Evolutionary conservation across 2,797 vertebrate species (phyloP).

Genomic region (Hylomyscus alleni): DNA sequence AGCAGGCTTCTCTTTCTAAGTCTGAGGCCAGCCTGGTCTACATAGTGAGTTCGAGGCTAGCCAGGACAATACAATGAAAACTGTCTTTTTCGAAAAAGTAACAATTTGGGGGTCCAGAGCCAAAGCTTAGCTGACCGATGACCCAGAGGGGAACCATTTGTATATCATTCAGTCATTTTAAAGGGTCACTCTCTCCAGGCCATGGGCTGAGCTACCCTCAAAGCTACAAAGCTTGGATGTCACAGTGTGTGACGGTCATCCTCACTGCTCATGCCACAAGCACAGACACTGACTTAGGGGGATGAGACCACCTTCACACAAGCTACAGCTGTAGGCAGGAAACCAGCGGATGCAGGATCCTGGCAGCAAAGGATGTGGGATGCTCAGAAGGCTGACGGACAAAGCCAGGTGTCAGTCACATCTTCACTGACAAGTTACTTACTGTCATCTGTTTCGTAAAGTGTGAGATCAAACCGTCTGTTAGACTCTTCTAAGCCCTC

Average conservation of each 20-base stretch:
- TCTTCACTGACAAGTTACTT: not conserved
- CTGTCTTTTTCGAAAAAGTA: not conserved
- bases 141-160: not conserved
- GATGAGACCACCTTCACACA: not conserved
- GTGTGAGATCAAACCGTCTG: constrained; percentile 21
- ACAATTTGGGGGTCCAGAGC: not conserved
- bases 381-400: not conserved
- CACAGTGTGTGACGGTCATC: not conserved
- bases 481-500: constrained; percentile 4
- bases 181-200: not conserved
- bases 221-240: not conserved
- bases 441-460: constrained; percentile 7
- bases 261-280: not conserved
- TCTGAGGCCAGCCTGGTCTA: not conserved
- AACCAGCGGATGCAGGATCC: not conserved
- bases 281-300: not conserved
- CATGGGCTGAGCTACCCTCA: not conserved
- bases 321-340: not conserved
- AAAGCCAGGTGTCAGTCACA: not conserved
- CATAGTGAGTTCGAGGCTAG: not conserved
- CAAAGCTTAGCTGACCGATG: constrained; percentile 9
- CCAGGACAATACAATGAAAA: not conserved
- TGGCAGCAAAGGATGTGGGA: not conserved
- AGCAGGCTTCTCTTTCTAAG: not conserved
- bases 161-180: not conserved